phyloP scores from a whole-genome alignment of 2,113 vertebrate species.

The mouse (Mus musculus) region DNA sequence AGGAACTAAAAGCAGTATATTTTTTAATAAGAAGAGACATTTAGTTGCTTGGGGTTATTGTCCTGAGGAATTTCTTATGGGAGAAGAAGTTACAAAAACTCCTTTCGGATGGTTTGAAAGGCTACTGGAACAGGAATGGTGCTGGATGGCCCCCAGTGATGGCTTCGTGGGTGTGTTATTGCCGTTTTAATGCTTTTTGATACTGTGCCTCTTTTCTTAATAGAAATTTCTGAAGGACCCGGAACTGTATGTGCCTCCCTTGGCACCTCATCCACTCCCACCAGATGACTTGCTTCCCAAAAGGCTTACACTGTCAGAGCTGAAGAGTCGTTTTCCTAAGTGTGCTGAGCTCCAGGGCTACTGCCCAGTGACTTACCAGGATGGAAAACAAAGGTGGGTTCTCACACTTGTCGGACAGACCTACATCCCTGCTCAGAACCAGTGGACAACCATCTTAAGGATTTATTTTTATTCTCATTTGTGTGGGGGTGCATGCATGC shows the following conservation, averaged over 20 bases:
- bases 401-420: not conserved
- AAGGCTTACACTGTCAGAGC: slow-evolving; percentile 88
- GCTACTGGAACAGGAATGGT: not conserved
- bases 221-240: slow-evolving; percentile 93
- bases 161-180: not conserved
- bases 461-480: not conserved
- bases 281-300: slow-evolving; percentile 88
- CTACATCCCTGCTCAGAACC: not conserved
- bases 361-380: slow-evolving; percentile 95
- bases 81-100: not conserved
- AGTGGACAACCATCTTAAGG: not conserved
- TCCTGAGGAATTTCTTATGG: not conserved
- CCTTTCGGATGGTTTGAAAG: not conserved
- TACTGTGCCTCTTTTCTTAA: slow-evolving; percentile 55
- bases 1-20: not conserved
- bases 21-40: not conserved
- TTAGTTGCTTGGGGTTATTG: not conserved
- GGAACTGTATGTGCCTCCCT: slow-evolving; percentile 90
- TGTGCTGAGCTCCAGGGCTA: slow-evolving; percentile 93
- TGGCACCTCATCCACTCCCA: slow-evolving; percentile 90
- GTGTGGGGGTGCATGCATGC: too few relatives aligned
- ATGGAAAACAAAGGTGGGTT: slow-evolving; percentile 93
- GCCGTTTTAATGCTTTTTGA: not conserved
- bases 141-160: not conserved
- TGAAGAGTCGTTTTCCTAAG: slow-evolving; percentile 91